These are phyloP conservation scores for Lepisosteus osseus DNA, from an alignment of 2,113 vertebrate species.

Conservation along the genomic window DNA sequence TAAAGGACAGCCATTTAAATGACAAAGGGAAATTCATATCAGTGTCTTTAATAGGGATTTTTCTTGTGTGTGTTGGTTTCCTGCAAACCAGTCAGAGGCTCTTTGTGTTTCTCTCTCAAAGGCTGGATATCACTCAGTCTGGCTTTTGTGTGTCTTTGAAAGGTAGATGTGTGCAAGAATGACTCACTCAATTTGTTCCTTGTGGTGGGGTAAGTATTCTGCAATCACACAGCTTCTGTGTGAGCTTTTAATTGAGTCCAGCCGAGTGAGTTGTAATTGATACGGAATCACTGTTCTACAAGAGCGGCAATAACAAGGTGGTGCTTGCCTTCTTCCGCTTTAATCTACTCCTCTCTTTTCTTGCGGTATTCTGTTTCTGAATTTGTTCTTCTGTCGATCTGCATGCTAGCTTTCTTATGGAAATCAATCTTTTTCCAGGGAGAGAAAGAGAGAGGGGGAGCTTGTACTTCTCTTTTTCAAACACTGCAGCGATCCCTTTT, in stretches of 20 bases:
- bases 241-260: slow-evolving; percentile 82
- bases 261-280: slow-evolving; percentile 84
- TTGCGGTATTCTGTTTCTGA: slow-evolving; percentile 89
- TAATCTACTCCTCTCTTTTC: slow-evolving; percentile 80
- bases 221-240: slow-evolving; percentile 67
- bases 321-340: slow-evolving; percentile 74
- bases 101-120: slow-evolving; percentile 64
- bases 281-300: slow-evolving; percentile 77
- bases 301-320: slow-evolving; percentile 87
- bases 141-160: slow-evolving; percentile 69
- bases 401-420: slow-evolving; percentile 96
- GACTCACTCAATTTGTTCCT: slow-evolving; percentile 76
- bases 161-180: slow-evolving; percentile 70
- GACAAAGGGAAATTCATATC: slow-evolving; percentile 72
- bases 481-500: slow-evolving; percentile 85
- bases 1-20: slow-evolving; percentile 64
- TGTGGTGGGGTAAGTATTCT: slow-evolving; percentile 61
- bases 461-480: slow-evolving; percentile 85
- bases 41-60: slow-evolving; percentile 54
- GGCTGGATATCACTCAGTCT: slow-evolving; percentile 64
- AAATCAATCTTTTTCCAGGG: slow-evolving; percentile 84
- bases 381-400: slow-evolving; percentile 91
- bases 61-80: slow-evolving; percentile 44
- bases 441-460: slow-evolving; percentile 63
- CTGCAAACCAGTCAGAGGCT: slow-evolving; percentile 45